Conservation (phyloP, 2,888 invertebrate species). For the Physocephala rufipes region DNA sequence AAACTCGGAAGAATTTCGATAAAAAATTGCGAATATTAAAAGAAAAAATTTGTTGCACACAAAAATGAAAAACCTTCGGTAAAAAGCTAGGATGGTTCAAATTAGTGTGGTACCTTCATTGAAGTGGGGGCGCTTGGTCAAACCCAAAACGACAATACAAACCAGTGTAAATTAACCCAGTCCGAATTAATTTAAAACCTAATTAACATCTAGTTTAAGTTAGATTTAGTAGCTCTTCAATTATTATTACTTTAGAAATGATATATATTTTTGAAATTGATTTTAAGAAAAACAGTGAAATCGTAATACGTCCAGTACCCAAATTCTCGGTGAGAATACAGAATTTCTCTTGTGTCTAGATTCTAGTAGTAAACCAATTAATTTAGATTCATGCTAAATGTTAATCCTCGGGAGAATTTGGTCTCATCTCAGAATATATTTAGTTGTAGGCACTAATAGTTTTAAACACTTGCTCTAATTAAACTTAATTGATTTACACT, state of each 20-base stretch:
- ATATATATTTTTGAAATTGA: slow-evolving; percentile 26
- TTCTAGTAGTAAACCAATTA: slow-evolving; percentile 47
- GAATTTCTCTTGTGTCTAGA: slow-evolving; percentile 45
- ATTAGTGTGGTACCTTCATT: too few species aligned
- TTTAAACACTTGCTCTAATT: too few species aligned
- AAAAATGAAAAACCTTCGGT: slow-evolving; percentile 1
- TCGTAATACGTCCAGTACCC: slow-evolving; percentile 53
- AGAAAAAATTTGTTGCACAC: slow-evolving; percentile 31
- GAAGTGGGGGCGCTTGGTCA: not conserved
- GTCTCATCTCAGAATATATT: slow-evolving; percentile 16
- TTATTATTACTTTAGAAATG: too few species aligned
- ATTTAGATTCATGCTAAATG: slow-evolving; percentile 8
- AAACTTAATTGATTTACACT: too few species aligned
- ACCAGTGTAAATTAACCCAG: not conserved
- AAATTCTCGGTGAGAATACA: slow-evolving; percentile 2
- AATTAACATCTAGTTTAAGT: too few species aligned
- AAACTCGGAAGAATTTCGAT: too few species aligned
- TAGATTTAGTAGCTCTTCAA: too few species aligned
- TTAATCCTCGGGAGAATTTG: not conserved
- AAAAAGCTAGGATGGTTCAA: too few species aligned
- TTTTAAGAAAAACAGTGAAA: slow-evolving; percentile 38
- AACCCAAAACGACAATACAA: slow-evolving; percentile 29
- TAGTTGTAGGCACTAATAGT: too few species aligned
- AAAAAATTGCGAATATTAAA: not conserved
- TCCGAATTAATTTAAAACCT: too few species aligned